phyloP scores from a whole-genome alignment of 1,140 invertebrate genomes.

The Eufriesea mexicana region DNA sequence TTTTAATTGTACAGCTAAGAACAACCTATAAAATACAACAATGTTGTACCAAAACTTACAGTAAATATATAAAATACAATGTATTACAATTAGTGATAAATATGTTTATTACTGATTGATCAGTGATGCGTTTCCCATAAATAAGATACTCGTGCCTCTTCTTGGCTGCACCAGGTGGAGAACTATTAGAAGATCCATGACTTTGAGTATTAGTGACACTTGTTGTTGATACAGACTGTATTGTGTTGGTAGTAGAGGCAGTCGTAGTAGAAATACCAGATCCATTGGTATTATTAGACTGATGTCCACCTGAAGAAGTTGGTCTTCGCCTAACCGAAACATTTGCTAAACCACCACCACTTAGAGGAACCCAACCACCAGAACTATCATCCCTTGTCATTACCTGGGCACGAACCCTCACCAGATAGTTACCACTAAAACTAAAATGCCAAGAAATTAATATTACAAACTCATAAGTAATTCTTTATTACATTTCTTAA shows the following conservation, averaged over 20 bases:
- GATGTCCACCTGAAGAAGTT: conserved; percentile 72
- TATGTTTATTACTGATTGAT: conserved; percentile 88
- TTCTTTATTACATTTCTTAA: not conserved
- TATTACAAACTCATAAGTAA: not conserved
- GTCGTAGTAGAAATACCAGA: conserved; percentile 62
- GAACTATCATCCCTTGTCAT: conserved; percentile 98
- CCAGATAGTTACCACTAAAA: conserved; percentile 94
- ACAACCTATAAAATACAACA: conserved; percentile 87
- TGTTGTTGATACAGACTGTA: conserved; percentile 66
- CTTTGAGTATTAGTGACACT: conserved; percentile 57
- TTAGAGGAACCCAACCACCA: conserved; percentile 97
- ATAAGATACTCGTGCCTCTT: conserved; percentile 93
- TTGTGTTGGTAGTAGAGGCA: conserved; percentile 66
- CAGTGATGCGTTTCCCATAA: conserved; percentile 94
- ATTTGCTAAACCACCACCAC: conserved; percentile 95
- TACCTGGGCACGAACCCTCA: conserved; percentile 98
- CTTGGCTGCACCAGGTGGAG: conserved; percentile 78
- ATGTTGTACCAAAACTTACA: not conserved
- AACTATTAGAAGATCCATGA: conserved; percentile 75
- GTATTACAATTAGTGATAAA: not conserved
- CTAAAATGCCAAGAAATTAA: conserved; percentile 36
- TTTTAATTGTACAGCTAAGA: conserved; percentile 96
- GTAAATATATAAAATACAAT: not conserved
- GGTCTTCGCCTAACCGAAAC: conserved; percentile 91
- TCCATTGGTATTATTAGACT: conserved; percentile 67